Evolutionary conservation across 2,797 vertebrate species (phyloP).

Genomic region (Anniella stebbinsi): DNA sequence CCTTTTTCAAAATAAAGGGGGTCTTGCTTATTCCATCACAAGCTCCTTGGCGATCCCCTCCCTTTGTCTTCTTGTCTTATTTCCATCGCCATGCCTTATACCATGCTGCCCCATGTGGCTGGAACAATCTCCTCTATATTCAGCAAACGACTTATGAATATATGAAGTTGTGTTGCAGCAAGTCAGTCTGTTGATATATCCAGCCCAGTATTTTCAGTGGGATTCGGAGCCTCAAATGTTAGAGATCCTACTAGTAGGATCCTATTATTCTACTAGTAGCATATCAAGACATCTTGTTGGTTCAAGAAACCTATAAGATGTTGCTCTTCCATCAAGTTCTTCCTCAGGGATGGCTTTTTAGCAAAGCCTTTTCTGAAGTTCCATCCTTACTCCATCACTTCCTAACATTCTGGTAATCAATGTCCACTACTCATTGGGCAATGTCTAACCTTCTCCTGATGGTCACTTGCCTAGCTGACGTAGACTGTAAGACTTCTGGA

Average conservation of each 20-base stretch:
- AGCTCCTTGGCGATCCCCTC: neutral
- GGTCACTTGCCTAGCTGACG: neutral
- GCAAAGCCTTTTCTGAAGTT: neutral
- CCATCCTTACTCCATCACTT: neutral
- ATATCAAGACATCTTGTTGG: neutral
- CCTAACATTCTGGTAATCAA: neutral
- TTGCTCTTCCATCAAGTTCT: neutral
- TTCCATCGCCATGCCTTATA: neutral
- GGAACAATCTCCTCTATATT: neutral
- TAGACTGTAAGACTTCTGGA: neutral
- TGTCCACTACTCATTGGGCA: neutral
- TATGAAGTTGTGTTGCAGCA: neutral
- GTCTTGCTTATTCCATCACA: neutral
- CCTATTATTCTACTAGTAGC: neutral
- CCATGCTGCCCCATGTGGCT: conserved; percentile 37
- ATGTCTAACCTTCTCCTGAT: neutral
- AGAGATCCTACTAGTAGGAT: neutral
- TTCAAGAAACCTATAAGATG: neutral
- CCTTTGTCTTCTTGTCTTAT: conserved; percentile 6
- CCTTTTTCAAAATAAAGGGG: neutral
- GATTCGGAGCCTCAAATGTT: no score
- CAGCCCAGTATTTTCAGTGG: neutral
- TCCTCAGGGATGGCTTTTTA: neutral
- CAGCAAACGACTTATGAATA: neutral
- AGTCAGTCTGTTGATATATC: neutral